Conservation (phyloP, 1,140 invertebrate genomes). For the Trinorchestia longiramus region DNA sequence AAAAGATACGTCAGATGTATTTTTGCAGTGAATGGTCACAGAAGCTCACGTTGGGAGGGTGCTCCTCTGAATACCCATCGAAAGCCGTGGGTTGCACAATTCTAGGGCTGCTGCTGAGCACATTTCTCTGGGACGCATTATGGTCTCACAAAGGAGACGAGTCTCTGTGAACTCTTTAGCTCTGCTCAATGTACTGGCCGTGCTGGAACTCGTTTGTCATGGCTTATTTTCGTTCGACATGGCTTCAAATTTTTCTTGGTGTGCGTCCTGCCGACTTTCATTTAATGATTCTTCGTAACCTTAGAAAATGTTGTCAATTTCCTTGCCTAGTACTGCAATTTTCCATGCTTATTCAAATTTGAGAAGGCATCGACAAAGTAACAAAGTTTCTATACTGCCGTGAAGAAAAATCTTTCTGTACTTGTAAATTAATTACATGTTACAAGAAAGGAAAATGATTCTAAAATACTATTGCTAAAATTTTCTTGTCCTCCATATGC, state of each 20-base stretch:
- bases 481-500: neutral
- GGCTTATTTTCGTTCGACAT: slow-evolving; percentile 41
- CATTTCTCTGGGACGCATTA: slow-evolving; percentile 1
- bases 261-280: neutral
- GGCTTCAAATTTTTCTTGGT: slow-evolving; percentile 35
- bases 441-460: neutral
- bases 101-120: neutral
- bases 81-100: slow-evolving; percentile 15
- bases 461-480: neutral
- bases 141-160: slow-evolving; percentile 16
- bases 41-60: neutral
- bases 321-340: neutral
- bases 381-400: neutral
- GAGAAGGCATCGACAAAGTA: neutral
- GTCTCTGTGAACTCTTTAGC: slow-evolving; percentile 43
- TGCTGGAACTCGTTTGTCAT: slow-evolving; percentile 5
- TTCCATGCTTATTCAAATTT: neutral
- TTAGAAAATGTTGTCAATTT: neutral
- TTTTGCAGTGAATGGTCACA: neutral
- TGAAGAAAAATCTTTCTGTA: neutral
- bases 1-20: neutral
- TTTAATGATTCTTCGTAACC: neutral
- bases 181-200: slow-evolving; percentile 49
- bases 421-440: neutral
- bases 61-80: neutral